A percentile compares a stretch with the other conserved stretches of the same genome.
phyloP scores from a whole-genome alignment of 2,797 vertebrate species.

The Cercopithecus neglectus region DNA sequence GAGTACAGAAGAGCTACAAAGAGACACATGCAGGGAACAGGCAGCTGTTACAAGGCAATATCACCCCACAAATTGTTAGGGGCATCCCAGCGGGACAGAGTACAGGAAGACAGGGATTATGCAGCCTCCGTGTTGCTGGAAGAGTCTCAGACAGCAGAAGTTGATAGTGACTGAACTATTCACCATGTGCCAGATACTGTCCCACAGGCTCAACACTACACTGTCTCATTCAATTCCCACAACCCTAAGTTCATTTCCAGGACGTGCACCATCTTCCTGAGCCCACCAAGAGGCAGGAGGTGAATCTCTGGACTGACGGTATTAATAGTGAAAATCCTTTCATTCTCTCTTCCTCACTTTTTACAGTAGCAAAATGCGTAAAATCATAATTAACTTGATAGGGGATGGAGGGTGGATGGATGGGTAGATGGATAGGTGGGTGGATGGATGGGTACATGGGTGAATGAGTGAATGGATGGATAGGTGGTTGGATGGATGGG shows the following conservation, averaged over 20 bases:
- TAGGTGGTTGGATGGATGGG: fast-evolving
- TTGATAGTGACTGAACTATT: too few species aligned
- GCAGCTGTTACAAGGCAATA: neutral
- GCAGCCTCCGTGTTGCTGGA: neutral
- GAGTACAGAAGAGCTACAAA: fast-evolving
- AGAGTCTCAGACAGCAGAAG: neutral
- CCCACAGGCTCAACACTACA: neutral
- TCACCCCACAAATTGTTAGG: too few species aligned
- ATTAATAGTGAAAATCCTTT: neutral
- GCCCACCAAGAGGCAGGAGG: neutral
- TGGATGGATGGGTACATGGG: neutral
- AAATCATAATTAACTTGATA: neutral
- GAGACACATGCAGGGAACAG: fast-evolving
- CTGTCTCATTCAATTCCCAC: neutral
- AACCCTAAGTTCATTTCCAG: neutral
- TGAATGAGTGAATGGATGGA: too few species aligned
- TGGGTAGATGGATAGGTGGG: neutral
- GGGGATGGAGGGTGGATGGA: neutral
- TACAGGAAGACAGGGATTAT: neutral
- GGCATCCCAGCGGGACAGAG: neutral
- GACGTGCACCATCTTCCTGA: fast-evolving
- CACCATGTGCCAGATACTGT: fast-evolving
- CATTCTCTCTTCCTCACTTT: neutral
- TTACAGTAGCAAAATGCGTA: neutral
- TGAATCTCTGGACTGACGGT: fast-evolving